Conservation (phyloP, 2,113 vertebrate genomes). For the Perccottus glenii region DNA sequence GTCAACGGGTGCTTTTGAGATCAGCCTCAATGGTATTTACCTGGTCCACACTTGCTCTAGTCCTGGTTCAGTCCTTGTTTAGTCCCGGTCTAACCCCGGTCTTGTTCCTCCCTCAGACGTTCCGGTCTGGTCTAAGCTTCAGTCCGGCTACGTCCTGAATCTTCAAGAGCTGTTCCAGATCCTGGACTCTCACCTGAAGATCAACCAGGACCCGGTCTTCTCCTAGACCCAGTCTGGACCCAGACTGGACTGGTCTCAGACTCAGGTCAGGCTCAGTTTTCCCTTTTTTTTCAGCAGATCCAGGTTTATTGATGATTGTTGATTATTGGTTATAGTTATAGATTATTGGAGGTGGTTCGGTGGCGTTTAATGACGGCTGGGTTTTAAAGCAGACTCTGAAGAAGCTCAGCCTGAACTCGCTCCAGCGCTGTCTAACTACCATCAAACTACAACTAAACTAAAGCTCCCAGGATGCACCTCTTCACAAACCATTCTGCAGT, state of each 20-base stretch:
- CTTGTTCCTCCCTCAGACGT: slow-evolving; percentile 62
- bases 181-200: slow-evolving; percentile 79
- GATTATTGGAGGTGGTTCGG: slow-evolving; percentile 28
- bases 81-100: too few species aligned
- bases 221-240: slow-evolving; percentile 41
- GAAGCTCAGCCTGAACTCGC: slow-evolving; percentile 65
- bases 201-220: slow-evolving; percentile 74
- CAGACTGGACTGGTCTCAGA: not conserved
- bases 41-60: too few species aligned
- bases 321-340: not conserved
- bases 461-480: slow-evolving; percentile 35
- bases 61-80: too few species aligned
- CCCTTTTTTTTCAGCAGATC: slow-evolving; percentile 1
- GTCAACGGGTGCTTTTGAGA: slow-evolving; percentile 81
- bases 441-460: not conserved
- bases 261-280: not conserved
- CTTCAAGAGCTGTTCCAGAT: slow-evolving; percentile 82
- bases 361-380: slow-evolving; percentile 78
- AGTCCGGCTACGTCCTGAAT: slow-evolving; percentile 81
- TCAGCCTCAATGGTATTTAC: slow-evolving; percentile 73
- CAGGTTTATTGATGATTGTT: not conserved
- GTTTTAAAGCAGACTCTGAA: slow-evolving; percentile 76
- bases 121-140: slow-evolving; percentile 81
- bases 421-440: slow-evolving; percentile 43
- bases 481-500: too few species aligned